Percentiles rank a stretch among this genome's conserved stretches.
Evolutionary conservation across 2,797 vertebrate genomes (phyloP).

Genomic region (Pseudochirops corinnae): DNA sequence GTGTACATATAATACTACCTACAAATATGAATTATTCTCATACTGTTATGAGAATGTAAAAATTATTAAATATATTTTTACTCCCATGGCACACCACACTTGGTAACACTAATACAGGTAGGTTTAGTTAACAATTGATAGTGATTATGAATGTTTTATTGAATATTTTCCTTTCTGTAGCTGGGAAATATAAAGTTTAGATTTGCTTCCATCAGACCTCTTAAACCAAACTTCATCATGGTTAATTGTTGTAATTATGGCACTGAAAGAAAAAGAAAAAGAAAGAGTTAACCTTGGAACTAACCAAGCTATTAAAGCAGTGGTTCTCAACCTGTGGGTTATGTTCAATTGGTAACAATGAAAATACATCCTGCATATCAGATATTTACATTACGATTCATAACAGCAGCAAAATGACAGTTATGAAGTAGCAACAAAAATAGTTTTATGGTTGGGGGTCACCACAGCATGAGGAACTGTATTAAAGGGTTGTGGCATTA

Average conservation of each 20-base stretch:
- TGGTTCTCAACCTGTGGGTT: too few species aligned
- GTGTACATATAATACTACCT: slow-evolving; percentile 81
- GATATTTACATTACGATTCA: too few species aligned
- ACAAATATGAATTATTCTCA: slow-evolving; percentile 83
- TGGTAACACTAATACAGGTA: slow-evolving; percentile 83
- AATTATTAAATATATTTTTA: slow-evolving; percentile 82
- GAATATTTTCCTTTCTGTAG: slow-evolving; percentile 99
- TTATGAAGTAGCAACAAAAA: too few species aligned
- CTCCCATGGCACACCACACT: slow-evolving; percentile 85
- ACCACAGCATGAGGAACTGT: too few species aligned
- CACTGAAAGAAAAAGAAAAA: slow-evolving; percentile 85
- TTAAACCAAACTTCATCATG: slow-evolving; percentile 99
- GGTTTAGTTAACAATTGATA: slow-evolving; percentile 80
- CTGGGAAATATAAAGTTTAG: slow-evolving; percentile 99
- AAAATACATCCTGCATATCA: too few species aligned
- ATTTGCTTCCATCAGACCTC: slow-evolving; percentile 97
- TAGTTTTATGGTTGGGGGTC: too few species aligned
- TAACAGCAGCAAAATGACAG: too few species aligned
- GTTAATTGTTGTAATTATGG: slow-evolving; percentile 98
- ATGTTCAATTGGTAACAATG: too few species aligned
- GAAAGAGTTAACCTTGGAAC: background rate
- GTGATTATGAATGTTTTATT: slow-evolving; percentile 93
- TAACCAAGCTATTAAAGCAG: background rate
- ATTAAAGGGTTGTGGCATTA: too few species aligned
- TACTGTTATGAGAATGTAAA: slow-evolving; percentile 81